These are phyloP conservation scores for Dryobota labecula DNA, from an alignment of 2,888 invertebrate genomes.

Conservation along the genomic window DNA sequence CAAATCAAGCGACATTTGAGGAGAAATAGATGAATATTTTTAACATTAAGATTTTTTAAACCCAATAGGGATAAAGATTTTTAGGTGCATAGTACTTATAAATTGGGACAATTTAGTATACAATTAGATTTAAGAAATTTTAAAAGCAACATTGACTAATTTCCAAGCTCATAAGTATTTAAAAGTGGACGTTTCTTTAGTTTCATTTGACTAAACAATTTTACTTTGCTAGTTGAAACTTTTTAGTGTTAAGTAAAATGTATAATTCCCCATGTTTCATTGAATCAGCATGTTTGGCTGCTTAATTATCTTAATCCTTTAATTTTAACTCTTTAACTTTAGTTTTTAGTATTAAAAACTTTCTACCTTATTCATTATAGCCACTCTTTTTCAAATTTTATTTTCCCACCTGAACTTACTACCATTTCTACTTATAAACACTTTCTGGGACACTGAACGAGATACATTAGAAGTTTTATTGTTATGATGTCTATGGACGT, in stretches of 20 bases:
- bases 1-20: slow-evolving; percentile 42
- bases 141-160: slow-evolving; percentile 52
- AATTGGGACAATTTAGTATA: slow-evolving; percentile 23
- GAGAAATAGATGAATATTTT: slow-evolving; percentile 24
- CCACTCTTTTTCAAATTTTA: neutral
- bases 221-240: neutral
- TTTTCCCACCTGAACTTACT: neutral
- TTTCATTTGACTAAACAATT: neutral
- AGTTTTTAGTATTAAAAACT: neutral
- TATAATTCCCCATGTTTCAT: neutral
- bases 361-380: neutral
- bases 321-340: neutral
- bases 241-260: neutral
- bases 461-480: no score
- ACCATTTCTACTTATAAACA: neutral
- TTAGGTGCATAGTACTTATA: slow-evolving; percentile 24
- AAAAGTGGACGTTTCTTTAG: slow-evolving; percentile 53
- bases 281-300: neutral
- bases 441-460: no score
- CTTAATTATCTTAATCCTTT: neutral
- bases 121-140: slow-evolving; percentile 9
- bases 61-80: slow-evolving; percentile 37
- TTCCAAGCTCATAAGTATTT: slow-evolving; percentile 51
- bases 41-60: slow-evolving; percentile 14
- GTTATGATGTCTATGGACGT: no score